A percentile compares a stretch with the other conserved stretches of the same genome.
phyloP scores from a whole-genome alignment of 1,140 invertebrate species.

The Aphis gossypii region DNA sequence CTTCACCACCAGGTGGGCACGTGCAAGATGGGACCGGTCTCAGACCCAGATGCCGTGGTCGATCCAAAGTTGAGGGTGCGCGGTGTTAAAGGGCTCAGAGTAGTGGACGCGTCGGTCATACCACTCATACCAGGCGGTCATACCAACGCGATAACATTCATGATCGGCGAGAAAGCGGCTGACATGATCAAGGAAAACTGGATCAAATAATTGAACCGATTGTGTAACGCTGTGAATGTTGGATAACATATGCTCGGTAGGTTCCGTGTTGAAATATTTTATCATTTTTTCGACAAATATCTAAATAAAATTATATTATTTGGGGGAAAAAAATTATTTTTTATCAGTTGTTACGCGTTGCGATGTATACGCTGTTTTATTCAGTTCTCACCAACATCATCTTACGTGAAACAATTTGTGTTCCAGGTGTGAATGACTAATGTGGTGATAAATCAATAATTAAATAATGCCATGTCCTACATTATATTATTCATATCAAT shows the following conservation, averaged over 20 bases:
- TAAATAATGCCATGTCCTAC: not conserved
- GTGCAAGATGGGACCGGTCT: constrained; percentile 65
- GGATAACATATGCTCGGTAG: not conserved
- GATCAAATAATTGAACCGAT: not conserved
- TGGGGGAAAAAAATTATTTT: not conserved
- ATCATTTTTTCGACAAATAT: not conserved
- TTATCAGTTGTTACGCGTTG: not conserved
- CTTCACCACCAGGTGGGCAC: constrained; percentile 64
- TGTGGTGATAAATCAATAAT: not conserved
- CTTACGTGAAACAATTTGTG: not conserved
- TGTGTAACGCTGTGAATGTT: not conserved
- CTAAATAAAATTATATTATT: not conserved
- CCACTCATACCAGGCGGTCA: constrained; percentile 66
- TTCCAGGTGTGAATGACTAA: not conserved
- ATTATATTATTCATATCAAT: not conserved
- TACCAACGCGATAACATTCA: constrained; percentile 67
- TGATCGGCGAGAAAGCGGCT: constrained; percentile 69
- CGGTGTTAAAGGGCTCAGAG: constrained; percentile 60
- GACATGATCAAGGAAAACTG: constrained; percentile 67
- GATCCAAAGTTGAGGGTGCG: constrained; percentile 61
- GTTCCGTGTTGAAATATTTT: not conserved
- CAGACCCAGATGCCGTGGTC: constrained; percentile 62
- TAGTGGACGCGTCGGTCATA: constrained; percentile 66
- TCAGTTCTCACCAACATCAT: not conserved
- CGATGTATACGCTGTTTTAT: not conserved